Conservation (phyloP, 92 coral and sea anemone genomes). For the Epizoanthus fatuus region DNA sequence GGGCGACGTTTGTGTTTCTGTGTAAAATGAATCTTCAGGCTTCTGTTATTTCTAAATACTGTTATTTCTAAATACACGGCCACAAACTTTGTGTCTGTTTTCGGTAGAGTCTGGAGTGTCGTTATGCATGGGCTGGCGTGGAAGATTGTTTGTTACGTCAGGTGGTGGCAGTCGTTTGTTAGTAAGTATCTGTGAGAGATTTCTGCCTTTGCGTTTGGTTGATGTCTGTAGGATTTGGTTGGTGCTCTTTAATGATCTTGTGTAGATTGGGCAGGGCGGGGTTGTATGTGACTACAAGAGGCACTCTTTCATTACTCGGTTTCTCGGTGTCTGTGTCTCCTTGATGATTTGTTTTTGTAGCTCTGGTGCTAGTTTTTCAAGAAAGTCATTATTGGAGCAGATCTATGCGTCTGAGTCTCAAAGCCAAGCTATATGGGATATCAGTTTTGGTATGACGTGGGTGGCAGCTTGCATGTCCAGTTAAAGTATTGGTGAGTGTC, state of each 20-base stretch:
- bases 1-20: no score
- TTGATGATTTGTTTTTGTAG: neutral
- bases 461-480: neutral
- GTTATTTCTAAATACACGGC: neutral
- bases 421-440: constrained; percentile 10
- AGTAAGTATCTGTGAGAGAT: no score
- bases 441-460: neutral
- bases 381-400: constrained; percentile 1
- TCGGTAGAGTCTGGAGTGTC: no score
- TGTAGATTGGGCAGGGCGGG: constrained; percentile 42
- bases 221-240: no score
- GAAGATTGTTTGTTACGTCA: no score
- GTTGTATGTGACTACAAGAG: constrained; percentile 16
- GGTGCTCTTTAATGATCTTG: neutral
- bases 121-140: no score
- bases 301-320: no score
- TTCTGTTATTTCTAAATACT: neutral
- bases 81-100: neutral
- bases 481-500: neutral
- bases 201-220: no score
- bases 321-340: neutral
- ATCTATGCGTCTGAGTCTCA: constrained; percentile 4
- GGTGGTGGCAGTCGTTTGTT: no score
- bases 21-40: no score
- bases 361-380: constrained; percentile 26